Conservation (phyloP, 2,797 vertebrate species). For the Anguilla anguilla region DNA sequence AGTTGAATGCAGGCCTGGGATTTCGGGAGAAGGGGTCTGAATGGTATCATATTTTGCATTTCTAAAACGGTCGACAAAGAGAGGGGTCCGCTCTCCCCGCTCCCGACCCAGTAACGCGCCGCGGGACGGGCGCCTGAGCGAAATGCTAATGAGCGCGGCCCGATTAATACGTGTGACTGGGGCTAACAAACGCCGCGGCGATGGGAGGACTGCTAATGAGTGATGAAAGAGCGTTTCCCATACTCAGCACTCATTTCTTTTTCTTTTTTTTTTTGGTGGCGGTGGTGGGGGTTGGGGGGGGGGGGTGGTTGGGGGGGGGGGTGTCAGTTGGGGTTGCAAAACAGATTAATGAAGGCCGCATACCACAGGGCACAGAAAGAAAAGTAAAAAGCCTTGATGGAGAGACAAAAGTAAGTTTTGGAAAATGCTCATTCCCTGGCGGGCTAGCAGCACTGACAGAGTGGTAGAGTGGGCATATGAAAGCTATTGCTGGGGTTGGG, state of each 20-base stretch:
- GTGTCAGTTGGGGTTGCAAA: conserved; percentile 30
- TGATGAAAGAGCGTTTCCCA: conserved; percentile 63
- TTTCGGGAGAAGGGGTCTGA: conserved; percentile 37
- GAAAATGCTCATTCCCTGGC: conserved; percentile 72
- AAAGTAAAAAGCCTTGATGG: conserved; percentile 48
- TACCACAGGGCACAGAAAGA: conserved; percentile 45
- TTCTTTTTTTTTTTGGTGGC: conserved; percentile 58
- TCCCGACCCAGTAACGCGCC: conserved; percentile 60
- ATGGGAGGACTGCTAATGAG: conserved; percentile 65
- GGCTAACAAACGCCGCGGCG: conserved; percentile 45
- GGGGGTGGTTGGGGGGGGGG: conserved; percentile 22
- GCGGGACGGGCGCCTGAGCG: conserved; percentile 59
- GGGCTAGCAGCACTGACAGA: conserved; percentile 38
- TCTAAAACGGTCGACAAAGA: conserved; percentile 68
- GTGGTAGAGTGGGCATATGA: conserved; percentile 12
- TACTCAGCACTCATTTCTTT: conserved; percentile 53
- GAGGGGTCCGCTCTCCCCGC: conserved; percentile 57
- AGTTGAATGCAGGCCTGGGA: conserved; percentile 32
- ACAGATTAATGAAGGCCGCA: conserved; percentile 46
- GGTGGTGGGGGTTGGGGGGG: conserved; percentile 38
- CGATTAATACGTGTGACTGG: conserved; percentile 59
- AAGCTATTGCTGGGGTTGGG: conserved; percentile 17
- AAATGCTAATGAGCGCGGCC: conserved; percentile 71
- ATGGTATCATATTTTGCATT: conserved; percentile 68
- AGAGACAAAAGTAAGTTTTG: conserved; percentile 71